Base-by-base conservation (phyloP, 2,888 invertebrate species). In the Himalopsyche anomala region DNA sequence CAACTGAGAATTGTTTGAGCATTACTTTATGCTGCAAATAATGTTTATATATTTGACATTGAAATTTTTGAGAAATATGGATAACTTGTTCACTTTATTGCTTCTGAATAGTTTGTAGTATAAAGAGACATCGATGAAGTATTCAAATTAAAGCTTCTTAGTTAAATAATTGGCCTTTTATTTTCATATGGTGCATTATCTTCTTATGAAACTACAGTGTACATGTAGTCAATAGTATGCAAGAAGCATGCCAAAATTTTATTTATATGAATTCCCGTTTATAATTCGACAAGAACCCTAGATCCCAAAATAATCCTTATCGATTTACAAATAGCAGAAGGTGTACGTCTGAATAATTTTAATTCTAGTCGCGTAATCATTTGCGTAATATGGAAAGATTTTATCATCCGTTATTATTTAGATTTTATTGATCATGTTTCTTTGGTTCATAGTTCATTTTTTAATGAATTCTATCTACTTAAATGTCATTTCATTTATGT, bases 71-170 rank as follows among this genome's bases (percentile, higher is more conserved):
- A 74, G 74, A 74, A 51, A 36, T 74, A 74, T 74, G 74, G 74
- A 74, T 74, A 38, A 74, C 74, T 36, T 74, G 36, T 74, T 74
- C 74, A 74, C 74, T 74, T 74, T 74, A 74, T 74, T 28, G 74
- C 74, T 74, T 74, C 74, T 74, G 74, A 74, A 74, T 74, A 74
- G 74, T 74, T 74, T 74, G 74, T 74, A 74, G 74, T 74, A 74
- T 36, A 74, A 74, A 74, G 74, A 74, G 74, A 74, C 74, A 74
- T 74, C 74, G 74, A 74, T 74, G 74, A 74, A 74, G 74, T 74
- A 74, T 74, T 74, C 74, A 74, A 74, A 74, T 74, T 74, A 74
- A 74, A 74, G 74, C 74, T 74, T 74, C 74, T 74, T 74, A 74
- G 74, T 74, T 74, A 74, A 74, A 74, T 36, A 74, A 74, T 74